phyloP scores from a whole-genome alignment of 2,797 vertebrate species.

The Cirrhinus mrigala region DNA sequence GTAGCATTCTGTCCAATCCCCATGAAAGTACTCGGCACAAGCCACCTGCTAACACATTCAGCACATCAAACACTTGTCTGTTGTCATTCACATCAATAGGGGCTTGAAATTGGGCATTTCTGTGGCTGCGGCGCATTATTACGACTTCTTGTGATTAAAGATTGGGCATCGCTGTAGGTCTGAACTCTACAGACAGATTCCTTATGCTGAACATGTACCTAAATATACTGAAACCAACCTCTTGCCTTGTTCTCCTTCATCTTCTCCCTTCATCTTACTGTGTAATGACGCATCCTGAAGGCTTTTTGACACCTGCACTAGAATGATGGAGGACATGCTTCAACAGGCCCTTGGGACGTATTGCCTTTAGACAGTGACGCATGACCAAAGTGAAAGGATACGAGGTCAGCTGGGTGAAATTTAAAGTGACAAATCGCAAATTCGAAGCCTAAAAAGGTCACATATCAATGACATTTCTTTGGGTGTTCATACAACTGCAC shows the following conservation, averaged over 20 bases:
- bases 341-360: not conserved
- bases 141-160: slow-evolving; percentile 31
- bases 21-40: slow-evolving; percentile 48
- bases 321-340: not conserved
- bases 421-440: slow-evolving; percentile 4
- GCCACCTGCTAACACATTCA: slow-evolving; percentile 64
- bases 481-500: not conserved
- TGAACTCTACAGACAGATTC: slow-evolving; percentile 10
- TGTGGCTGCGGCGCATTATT: slow-evolving; percentile 3
- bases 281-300: slow-evolving; percentile 1
- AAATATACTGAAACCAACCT: not conserved
- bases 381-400: not conserved
- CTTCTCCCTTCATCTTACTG: not conserved
- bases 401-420: not conserved
- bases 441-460: not conserved
- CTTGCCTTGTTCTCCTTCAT: not conserved
- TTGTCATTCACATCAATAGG: slow-evolving; percentile 62
- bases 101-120: slow-evolving; percentile 40
- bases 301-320: not conserved
- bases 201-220: not conserved
- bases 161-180: not conserved
- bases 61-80: slow-evolving; percentile 55
- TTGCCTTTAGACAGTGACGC: not conserved
- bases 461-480: not conserved
- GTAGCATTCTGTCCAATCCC: slow-evolving; percentile 40